A percentile compares a stretch with the other conserved stretches of the same genome.
Evolutionary conservation across 2,113 vertebrate species (phyloP).

Genomic region (Panthera uncia): DNA sequence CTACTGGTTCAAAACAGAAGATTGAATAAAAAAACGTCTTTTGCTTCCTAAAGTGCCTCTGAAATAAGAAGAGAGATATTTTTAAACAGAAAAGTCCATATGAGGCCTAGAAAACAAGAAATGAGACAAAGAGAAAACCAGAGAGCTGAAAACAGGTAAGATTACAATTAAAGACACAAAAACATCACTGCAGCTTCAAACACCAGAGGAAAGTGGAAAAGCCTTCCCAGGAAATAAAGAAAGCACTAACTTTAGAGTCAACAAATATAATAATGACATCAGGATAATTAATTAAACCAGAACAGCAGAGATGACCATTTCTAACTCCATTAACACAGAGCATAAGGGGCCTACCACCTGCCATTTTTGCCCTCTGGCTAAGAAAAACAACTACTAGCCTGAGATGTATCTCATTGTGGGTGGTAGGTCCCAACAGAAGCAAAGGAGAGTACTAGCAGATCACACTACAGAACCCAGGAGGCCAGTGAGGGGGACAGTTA

Average conservation of each 20-base stretch:
- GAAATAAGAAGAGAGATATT: conserved; percentile 40
- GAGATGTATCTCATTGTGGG: not conserved
- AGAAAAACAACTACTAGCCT: not conserved
- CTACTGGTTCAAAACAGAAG: conserved; percentile 38
- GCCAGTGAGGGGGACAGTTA: not conserved
- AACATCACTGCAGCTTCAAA: not conserved
- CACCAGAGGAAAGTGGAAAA: not conserved
- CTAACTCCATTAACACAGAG: not conserved
- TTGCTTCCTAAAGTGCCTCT: conserved; percentile 13
- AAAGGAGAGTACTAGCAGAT: not conserved
- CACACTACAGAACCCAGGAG: not conserved
- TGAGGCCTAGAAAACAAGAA: not conserved
- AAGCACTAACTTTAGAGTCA: not conserved
- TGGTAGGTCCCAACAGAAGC: not conserved
- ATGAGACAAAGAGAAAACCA: not conserved
- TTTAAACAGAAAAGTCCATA: not conserved
- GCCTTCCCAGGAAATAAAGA: not conserved
- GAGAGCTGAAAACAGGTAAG: not conserved
- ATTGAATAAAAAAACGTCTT: not conserved
- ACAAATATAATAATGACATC: not conserved
- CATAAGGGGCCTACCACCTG: not conserved
- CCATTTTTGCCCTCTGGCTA: not conserved
- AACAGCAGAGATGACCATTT: not conserved
- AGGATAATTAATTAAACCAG: not conserved
- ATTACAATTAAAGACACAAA: not conserved